Evolutionary conservation across 2,113 vertebrate genomes (phyloP), one percentile per base, ranked within the genome.

Genomic region (Myotis davidii): DNA sequence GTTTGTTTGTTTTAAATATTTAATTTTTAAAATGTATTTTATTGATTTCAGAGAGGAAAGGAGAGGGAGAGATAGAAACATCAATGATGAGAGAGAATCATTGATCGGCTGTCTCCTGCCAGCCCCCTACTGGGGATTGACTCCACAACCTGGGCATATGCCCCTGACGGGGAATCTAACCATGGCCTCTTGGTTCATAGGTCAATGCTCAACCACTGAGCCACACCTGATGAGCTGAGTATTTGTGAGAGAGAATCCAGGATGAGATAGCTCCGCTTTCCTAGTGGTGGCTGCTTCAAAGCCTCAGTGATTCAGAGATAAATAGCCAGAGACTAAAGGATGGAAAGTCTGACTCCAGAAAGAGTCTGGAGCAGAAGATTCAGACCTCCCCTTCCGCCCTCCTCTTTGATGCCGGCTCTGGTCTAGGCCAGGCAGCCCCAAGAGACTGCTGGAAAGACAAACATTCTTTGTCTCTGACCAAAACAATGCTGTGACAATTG

Each of bases 211-310:
- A 59, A 59, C 23, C 23, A 59, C 56, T 59, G 56, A 59, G 56
- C 56, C 56, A 59, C 56, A 59, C 23, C 4, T 9, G 56, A 59
- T 10, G 23, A 23, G 56, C 9, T 59, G 56, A 59, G 23, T 25
- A 25, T 59, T 67, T 65, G 29, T 79, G 93, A 94, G 82, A 64
- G 67, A 86, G 42, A 88, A 91, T 45, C 61, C 78, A 88, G 82
- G 88, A 77, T 17, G 69, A 17, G 50, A 56, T n/a, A 81, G 23
- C 21, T 52, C 52, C 25, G 85, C 23, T 56, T 21, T 92, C 32
- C 17, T 84, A 56, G 23, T 18, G 0, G 45, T 86, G 27, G 61
- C 65, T 78, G 32, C 34, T 50, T 16, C 18, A 59, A 90, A 91
- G 69, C n/a, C 39, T 95, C 77, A 29, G 82, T 82, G 45, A 21